phyloP scores from a whole-genome alignment of 30 jellyfish, hydroid and myxozoan genomes.

The Hydractinia echinata region DNA sequence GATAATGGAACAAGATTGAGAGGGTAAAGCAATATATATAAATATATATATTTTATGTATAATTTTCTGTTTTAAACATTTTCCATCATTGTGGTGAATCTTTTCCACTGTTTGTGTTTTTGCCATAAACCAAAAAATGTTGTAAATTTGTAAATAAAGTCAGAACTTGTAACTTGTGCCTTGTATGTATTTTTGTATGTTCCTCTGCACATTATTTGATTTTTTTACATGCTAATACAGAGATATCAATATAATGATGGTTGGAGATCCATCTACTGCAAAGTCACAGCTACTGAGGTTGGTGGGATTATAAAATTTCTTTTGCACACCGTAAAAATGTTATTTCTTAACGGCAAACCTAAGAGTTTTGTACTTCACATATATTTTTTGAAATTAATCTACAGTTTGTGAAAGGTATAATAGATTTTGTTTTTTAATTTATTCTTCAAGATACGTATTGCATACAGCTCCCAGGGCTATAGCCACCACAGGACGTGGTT shows the following conservation, averaged over 20 bases:
- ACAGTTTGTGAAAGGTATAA: background rate
- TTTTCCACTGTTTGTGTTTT: too few species aligned
- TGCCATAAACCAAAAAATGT: too few species aligned
- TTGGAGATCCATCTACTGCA: conserved; percentile 99
- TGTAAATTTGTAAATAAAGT: too few species aligned
- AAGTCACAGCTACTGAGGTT: conserved; percentile 95
- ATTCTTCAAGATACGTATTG: conserved; percentile 69
- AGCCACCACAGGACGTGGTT: conserved; percentile 99
- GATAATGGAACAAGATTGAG: conserved; percentile 98
- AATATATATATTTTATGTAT: background rate
- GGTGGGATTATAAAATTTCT: conserved; percentile 34
- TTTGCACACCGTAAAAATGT: background rate
- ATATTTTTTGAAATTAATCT: background rate
- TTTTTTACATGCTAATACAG: conserved; percentile 10
- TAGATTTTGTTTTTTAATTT: background rate
- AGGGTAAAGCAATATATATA: conserved; percentile 56
- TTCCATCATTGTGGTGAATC: too few species aligned
- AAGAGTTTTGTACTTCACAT: background rate
- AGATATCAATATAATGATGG: conserved; percentile 93
- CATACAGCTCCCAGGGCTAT: conserved; percentile 99
- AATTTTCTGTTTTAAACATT: too few species aligned
- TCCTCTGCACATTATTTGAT: too few species aligned
- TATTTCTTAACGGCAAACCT: background rate
- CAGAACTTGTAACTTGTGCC: too few species aligned
- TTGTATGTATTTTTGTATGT: too few species aligned